Conservation (phyloP, 1,140 invertebrate genomes). For the Ruditapes philippinarum region DNA sequence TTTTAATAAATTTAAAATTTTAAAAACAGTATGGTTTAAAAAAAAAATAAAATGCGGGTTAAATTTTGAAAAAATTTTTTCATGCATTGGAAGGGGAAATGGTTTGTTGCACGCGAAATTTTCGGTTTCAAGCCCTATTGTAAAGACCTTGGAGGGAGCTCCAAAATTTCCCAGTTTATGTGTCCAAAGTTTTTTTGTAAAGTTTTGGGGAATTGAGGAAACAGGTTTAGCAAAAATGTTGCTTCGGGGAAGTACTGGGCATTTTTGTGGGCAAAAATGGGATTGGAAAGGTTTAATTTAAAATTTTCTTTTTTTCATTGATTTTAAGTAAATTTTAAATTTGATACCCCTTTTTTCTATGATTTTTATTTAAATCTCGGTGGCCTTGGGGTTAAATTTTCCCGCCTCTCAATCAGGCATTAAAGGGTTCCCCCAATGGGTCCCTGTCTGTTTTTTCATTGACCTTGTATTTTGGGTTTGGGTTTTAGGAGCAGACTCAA, state of each 20-base stretch:
- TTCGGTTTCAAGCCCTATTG: constrained; percentile 64
- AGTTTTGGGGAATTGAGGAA: constrained; percentile 77
- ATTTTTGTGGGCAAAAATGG: constrained; percentile 14
- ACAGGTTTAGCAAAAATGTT: constrained; percentile 73
- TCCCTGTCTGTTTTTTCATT: too few relatives aligned
- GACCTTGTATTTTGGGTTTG: too few relatives aligned
- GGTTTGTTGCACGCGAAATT: not conserved
- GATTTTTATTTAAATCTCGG: too few relatives aligned
- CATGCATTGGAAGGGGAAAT: not conserved
- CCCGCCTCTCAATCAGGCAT: too few relatives aligned
- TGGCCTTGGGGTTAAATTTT: too few relatives aligned
- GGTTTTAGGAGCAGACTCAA: too few relatives aligned
- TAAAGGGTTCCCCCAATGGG: too few relatives aligned
- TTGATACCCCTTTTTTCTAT: too few relatives aligned
- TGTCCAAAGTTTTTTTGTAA: constrained; percentile 72
- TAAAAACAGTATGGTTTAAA: not conserved
- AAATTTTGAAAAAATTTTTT: not conserved
- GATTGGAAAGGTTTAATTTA: too few relatives aligned
- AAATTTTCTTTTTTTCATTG: too few relatives aligned
- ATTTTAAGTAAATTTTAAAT: too few relatives aligned
- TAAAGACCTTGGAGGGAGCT: constrained; percentile 71
- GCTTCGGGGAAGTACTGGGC: constrained; percentile 49
- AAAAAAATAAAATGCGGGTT: not conserved
- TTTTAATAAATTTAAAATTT: constrained; percentile 9
- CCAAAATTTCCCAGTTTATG: constrained; percentile 72